Percentiles rank a stretch among this genome's conserved stretches.
Conservation (phyloP, 2,797 vertebrate species). For the Leuciscus waleckii region DNA sequence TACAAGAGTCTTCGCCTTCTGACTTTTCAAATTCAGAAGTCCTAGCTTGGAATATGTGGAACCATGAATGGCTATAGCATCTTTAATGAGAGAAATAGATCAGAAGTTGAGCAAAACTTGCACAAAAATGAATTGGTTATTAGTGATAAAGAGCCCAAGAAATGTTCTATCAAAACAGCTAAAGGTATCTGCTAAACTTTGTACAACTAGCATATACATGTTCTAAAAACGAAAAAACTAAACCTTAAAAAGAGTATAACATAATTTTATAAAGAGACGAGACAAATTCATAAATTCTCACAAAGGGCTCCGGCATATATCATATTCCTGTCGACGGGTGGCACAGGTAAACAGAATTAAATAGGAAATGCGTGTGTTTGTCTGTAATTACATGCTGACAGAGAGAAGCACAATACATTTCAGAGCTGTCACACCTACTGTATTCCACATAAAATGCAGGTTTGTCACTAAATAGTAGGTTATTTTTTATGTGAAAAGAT, state of each 20-base stretch:
- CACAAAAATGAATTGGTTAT: neutral
- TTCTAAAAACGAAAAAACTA: neutral
- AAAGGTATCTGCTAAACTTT: neutral
- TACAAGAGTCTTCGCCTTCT: conserved; percentile 21
- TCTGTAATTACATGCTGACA: conserved; percentile 43
- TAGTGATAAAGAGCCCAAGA: conserved; percentile 4
- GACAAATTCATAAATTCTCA: neutral
- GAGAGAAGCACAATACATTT: conserved; percentile 41
- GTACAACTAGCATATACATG: too few species aligned
- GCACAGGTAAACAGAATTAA: conserved; percentile 9
- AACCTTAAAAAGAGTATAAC: neutral
- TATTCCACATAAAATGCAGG: conserved; percentile 41
- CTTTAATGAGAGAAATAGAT: conserved; percentile 21
- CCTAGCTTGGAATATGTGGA: conserved; percentile 21
- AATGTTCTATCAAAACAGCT: neutral
- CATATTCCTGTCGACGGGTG: neutral
- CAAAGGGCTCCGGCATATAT: neutral
- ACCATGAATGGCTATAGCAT: neutral
- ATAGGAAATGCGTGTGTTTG: conserved; percentile 21
- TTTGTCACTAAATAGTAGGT: conserved; percentile 40
- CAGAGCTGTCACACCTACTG: conserved; percentile 33
- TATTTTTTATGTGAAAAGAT: conserved; percentile 37
- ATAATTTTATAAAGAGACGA: neutral
- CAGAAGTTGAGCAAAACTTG: conserved; percentile 8
- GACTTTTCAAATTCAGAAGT: conserved; percentile 32